Percentiles rank a stretch among this genome's conserved stretches.
Evolutionary conservation across 2,113 vertebrate genomes (phyloP).

Genomic region (Collichthys lucidus): DNA sequence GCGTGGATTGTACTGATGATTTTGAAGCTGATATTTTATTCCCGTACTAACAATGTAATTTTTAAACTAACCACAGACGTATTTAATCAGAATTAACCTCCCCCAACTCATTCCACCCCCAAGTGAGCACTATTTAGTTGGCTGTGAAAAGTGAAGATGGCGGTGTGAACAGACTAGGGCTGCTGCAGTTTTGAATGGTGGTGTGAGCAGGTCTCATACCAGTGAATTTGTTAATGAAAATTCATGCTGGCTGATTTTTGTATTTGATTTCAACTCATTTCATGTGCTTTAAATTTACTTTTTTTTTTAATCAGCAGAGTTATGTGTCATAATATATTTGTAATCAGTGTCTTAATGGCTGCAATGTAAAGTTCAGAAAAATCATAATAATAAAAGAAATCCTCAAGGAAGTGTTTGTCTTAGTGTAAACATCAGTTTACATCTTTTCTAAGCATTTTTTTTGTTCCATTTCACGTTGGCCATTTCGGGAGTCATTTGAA

Average conservation of each 20-base stretch:
- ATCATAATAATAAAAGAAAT: slow-evolving; percentile 27
- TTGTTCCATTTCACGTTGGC: slow-evolving; percentile 12
- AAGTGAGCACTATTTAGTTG: slow-evolving; percentile 57
- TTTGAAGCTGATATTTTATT: slow-evolving; percentile 66
- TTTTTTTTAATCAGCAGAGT: slow-evolving; percentile 10
- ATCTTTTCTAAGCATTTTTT: slow-evolving; percentile 8
- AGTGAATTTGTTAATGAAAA: slow-evolving; percentile 38
- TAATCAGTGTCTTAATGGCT: slow-evolving; percentile 32
- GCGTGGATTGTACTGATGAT: slow-evolving; percentile 56
- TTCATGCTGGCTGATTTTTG: slow-evolving; percentile 47
- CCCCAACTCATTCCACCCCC: slow-evolving; percentile 13
- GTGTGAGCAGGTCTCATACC: slow-evolving; percentile 82
- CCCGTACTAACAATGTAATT: slow-evolving; percentile 65
- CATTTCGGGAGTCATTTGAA: slow-evolving; percentile 64
- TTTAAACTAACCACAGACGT: slow-evolving; percentile 64
- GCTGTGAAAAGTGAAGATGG: slow-evolving; percentile 44
- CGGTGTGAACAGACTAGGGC: slow-evolving; percentile 57
- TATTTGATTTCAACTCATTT: slow-evolving; percentile 51
- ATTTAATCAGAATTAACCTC: slow-evolving; percentile 58
- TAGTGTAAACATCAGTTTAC: slow-evolving; percentile 26
- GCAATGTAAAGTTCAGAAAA: slow-evolving; percentile 34
- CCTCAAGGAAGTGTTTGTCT: slow-evolving; percentile 38
- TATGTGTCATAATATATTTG: slow-evolving; percentile 35
- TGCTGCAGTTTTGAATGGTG: slow-evolving; percentile 60
- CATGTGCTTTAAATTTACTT: slow-evolving; percentile 15